Conservation (phyloP, 2,797 vertebrate species). For the Threskiornis aethiopicus region DNA sequence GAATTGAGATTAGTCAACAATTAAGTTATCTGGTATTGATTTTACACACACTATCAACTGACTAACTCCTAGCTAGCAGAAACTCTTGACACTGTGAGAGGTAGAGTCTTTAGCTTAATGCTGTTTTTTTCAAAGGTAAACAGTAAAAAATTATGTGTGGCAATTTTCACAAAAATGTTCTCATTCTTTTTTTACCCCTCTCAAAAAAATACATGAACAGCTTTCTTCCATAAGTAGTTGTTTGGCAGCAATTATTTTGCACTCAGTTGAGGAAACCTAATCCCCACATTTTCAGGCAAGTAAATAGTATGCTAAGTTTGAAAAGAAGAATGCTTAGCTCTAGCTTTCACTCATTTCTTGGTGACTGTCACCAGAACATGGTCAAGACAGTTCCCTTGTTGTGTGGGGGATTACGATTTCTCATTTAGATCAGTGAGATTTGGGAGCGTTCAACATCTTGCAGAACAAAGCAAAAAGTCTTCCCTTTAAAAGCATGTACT, state of each 20-base stretch:
- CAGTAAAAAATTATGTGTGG: background rate
- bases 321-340: background rate
- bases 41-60: background rate
- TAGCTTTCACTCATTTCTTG: background rate
- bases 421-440: background rate
- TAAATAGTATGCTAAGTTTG: background rate
- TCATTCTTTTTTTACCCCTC: background rate
- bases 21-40: slow-evolving; percentile 1
- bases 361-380: background rate
- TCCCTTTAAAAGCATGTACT: background rate
- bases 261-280: background rate
- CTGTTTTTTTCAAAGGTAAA: background rate
- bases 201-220: background rate
- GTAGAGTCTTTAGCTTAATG: background rate
- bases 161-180: background rate
- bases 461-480: background rate
- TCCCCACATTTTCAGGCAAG: background rate
- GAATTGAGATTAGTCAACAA: background rate
- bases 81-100: background rate
- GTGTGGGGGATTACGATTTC: fast-evolving
- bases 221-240: background rate
- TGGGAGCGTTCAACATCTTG: background rate
- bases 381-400: background rate
- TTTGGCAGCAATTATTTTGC: background rate
- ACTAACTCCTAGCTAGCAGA: background rate